Percentiles rank a stretch among this genome's conserved stretches.
Evolutionary conservation across 2,797 vertebrate species (phyloP).

Genomic region (Psittacula derbiana): DNA sequence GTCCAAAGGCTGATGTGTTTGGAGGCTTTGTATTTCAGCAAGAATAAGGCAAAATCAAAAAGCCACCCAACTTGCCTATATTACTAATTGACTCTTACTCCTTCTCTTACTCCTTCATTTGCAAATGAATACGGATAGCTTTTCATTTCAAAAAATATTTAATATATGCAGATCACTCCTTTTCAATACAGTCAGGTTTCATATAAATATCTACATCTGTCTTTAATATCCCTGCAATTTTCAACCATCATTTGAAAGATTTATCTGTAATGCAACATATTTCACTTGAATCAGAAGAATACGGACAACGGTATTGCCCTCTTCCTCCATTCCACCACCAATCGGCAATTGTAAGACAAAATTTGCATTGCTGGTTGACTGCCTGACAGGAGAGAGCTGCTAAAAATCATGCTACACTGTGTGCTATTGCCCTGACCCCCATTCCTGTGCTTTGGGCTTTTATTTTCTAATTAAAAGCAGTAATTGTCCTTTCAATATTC

Average conservation of each 20-base stretch:
- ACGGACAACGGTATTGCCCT: background rate
- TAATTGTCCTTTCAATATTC: slow-evolving; percentile 61
- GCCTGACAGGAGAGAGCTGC: background rate
- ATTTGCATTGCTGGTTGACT: background rate
- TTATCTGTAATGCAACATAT: background rate
- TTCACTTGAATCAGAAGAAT: background rate
- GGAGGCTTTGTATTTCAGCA: background rate
- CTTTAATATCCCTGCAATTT: background rate
- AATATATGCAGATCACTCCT: background rate
- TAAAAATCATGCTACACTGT: background rate
- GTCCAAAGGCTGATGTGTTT: background rate
- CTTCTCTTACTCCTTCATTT: background rate
- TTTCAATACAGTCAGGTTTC: background rate
- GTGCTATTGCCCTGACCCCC: slow-evolving; percentile 10
- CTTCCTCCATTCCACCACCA: background rate
- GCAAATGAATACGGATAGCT: background rate
- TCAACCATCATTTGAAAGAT: background rate
- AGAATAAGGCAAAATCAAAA: background rate
- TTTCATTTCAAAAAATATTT: background rate
- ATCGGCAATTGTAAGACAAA: background rate
- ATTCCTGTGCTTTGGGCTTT: slow-evolving; percentile 53
- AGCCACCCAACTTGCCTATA: background rate
- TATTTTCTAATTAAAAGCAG: slow-evolving; percentile 61
- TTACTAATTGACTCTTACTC: background rate
- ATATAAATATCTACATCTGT: background rate